Base-by-base conservation (phyloP, 2,113 vertebrate genomes). In the Jaculus jaculus region DNA sequence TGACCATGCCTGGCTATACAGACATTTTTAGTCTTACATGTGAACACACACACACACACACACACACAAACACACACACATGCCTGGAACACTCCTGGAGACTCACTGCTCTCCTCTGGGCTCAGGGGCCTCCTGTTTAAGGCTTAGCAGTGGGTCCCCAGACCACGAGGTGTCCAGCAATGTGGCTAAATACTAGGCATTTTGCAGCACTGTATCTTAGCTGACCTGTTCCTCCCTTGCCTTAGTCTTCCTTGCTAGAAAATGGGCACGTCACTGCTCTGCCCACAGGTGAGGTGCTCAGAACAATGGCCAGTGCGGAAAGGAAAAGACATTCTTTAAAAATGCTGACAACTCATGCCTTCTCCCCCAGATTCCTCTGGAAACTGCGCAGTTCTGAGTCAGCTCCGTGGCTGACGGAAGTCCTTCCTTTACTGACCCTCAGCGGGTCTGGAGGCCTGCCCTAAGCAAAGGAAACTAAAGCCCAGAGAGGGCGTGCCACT, bases 151-250 rank as follows among this genome's bases (percentile, higher is more conserved):
- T 30, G 32, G 1, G 51, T 15, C 51, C 34, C 32, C 17, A 54
- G 74, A 75, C 23, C 28, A 15, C 1, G 9, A 18, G 0, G 0
- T 30, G 32, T 32, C 26, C 54, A 21, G 26, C 1, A 13, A 47
- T 3, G 7, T 37, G 17, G 54, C 32, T 39, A 51, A 86, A 60
- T 30, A 39, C 68, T 61, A 66, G 39, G 30, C 20, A 51, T 61
- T 78, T 72, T 65, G 18, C 47, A 26, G 4, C 34, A 3, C 26
- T 32, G 60, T 10, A 3, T 26, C 77, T 72, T 21, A 20, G 32
- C 32, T 23, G 30, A 2, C 28, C 12, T 42, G 32, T 37, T 65
- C n/a, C 63, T n/a, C 58, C 60, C 28, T 7, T 32, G 61, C 61
- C 26, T 9, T 7, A 0, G 61, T 28, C 34, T 26, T 34, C 66